Percentiles rank a stretch among this genome's conserved stretches.
Evolutionary conservation across 2,113 vertebrate genomes (phyloP).

Genomic region (Petromus typicus): DNA sequence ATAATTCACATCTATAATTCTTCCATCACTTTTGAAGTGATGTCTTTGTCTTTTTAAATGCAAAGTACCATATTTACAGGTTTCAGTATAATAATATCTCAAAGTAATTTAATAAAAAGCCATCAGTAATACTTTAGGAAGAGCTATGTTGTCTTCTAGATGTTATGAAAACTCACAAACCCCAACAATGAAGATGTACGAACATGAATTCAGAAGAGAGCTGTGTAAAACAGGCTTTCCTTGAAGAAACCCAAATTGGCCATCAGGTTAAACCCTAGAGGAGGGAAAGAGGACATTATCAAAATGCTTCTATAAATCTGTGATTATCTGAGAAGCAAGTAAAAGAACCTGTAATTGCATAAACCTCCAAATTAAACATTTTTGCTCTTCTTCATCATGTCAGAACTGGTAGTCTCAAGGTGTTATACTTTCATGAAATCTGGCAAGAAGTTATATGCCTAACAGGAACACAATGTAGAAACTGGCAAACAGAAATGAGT

Average conservation of each 20-base stretch:
- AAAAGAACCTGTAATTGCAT: background rate
- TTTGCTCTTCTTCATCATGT: background rate
- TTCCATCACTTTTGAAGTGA: background rate
- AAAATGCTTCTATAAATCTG: background rate
- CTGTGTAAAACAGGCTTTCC: background rate
- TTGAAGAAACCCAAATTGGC: background rate
- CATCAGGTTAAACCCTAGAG: background rate
- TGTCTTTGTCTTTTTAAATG: background rate
- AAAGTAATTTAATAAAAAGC: background rate
- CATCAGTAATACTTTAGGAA: background rate
- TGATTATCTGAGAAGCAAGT: background rate
- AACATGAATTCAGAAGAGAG: slow-evolving; percentile 19
- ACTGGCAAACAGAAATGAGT: slow-evolving; percentile 31
- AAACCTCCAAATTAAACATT: background rate
- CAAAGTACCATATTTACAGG: background rate
- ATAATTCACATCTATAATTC: background rate
- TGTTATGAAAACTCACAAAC: background rate
- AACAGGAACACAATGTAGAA: background rate
- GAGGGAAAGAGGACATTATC: background rate
- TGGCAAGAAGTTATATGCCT: background rate
- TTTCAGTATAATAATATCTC: background rate
- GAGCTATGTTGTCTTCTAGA: background rate
- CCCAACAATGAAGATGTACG: background rate
- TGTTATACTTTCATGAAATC: background rate
- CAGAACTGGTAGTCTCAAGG: background rate